Evolutionary conservation across 2,888 invertebrate genomes (phyloP), one percentile per base, ranked within the genome.

Genomic region (Aromia moschata): DNA sequence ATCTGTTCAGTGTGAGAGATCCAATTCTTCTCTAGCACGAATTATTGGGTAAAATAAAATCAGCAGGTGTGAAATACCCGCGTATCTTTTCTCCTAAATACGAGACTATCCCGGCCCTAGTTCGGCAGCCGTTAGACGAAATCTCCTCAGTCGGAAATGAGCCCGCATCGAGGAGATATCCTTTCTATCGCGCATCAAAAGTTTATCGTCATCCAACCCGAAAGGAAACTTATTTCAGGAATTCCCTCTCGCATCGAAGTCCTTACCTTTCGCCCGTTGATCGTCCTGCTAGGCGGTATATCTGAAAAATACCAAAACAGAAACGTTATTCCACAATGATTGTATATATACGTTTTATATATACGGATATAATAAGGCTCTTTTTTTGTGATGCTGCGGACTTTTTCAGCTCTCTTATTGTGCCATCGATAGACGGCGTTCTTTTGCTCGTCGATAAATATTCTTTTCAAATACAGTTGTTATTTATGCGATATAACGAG

Each of bases 181-280:
- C 47, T 37, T 58, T 44, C 49, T 47, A 54, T 53, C 53, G 15
- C 53, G 46, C 41, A 58, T 54, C 54, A 49, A 58, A 58, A 58
- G 54, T 58, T 58, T 58, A 58, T 58, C 43, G 47, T 10, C 37
- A 31, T 44, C 43, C 38, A 54, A 53, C 54, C 43, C 43, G 15
- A 54, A 54, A 45, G 58, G 53, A 54, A 58, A 54, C 53, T 58
- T 54, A 47, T 58, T 58, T 40, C 53, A 37, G n/a, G n/a, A n/a
- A n/a, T 58, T 49, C 49, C 49, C 43, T 46, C 20, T 54, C 52
- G 54, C 54, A 49, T 36, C 17, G 53, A 12, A 36, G 31, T 54
- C 44, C 49, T 58, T 54, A 54, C 54, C 47, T 58, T 58, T 58
- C 38, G 30, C 25, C 47, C 20, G 37, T 47, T 44, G 45, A 43